phyloP scores from a whole-genome alignment of 2,888 invertebrate genomes.

The Brenthis daphne region DNA sequence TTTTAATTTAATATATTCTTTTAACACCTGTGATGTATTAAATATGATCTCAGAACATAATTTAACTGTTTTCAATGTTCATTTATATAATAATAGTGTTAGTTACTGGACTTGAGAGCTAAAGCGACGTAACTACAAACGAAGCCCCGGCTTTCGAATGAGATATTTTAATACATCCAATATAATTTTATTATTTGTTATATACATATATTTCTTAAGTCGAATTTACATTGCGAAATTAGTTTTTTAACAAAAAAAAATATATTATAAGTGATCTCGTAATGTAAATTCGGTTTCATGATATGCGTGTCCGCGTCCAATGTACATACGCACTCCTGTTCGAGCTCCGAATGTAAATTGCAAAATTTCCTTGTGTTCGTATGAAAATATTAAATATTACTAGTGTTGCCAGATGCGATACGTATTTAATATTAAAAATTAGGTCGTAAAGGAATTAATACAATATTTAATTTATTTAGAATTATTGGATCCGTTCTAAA shows the following conservation, averaged over 20 bases:
- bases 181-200: conserved; percentile 55
- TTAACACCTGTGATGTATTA: conserved; percentile 86
- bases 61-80: conserved; percentile 78
- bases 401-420: conserved; percentile 8
- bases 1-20: conserved; percentile 64
- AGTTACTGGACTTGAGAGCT: conserved; percentile 49
- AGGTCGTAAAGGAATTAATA: conserved; percentile 12
- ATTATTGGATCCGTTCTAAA: background rate
- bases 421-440: background rate
- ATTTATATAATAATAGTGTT: conserved; percentile 71
- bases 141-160: conserved; percentile 66
- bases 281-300: conserved; percentile 43
- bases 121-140: conserved; percentile 34
- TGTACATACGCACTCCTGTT: conserved; percentile 14
- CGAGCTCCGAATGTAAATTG: background rate
- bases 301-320: conserved; percentile 5
- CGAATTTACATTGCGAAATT: too few species aligned
- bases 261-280: conserved; percentile 10
- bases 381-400: background rate
- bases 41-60: conserved; percentile 84
- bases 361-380: conserved; percentile 13
- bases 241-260: conserved; percentile 4
- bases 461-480: conserved; percentile 13
- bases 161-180: conserved; percentile 80
- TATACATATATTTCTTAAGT: conserved; percentile 37